A percentile compares a stretch with the other conserved stretches of the same genome.
These are phyloP conservation scores for Actinopyga echinites DNA, from an alignment of 53 echinoderm and acorn worm species.

Conservation along the genomic window DNA sequence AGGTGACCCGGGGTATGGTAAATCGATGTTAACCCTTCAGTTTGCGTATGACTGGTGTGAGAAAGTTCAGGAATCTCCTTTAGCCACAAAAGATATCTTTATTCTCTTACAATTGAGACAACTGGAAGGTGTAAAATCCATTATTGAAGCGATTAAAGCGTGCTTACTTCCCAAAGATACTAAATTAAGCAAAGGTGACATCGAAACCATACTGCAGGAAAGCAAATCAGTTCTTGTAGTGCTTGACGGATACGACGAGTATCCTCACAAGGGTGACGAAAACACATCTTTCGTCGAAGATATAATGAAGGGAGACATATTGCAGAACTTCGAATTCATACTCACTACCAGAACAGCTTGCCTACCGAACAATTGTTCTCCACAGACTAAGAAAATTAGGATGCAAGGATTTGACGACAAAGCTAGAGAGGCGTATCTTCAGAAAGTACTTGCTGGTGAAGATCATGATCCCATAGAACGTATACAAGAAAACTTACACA, in stretches of 20 bases:
- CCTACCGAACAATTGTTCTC: neutral
- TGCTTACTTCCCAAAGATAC: constrained; percentile 3
- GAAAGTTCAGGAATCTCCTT: neutral
- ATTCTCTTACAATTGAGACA: neutral
- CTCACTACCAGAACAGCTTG: neutral
- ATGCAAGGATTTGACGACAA: neutral
- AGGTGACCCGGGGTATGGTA: constrained; percentile 9
- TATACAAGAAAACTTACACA: neutral
- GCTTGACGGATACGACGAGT: constrained; percentile 14
- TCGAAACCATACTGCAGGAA: neutral
- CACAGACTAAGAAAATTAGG: neutral
- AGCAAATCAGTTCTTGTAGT: neutral
- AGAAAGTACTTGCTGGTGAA: neutral
- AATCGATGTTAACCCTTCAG: neutral
- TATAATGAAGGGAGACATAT: neutral
- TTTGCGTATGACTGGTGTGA: constrained; percentile 28
- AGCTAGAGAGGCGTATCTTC: neutral
- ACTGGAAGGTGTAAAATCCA: constrained; percentile 10
- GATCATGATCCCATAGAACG: neutral
- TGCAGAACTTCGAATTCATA: constrained; percentile 1
- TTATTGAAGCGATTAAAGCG: neutral
- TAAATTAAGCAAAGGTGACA: neutral
- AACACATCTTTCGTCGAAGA: neutral
- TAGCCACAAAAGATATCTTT: neutral
- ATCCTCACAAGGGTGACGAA: neutral